Conservation (phyloP, 1,140 invertebrate species). For the Neodiprion fabricii region DNA sequence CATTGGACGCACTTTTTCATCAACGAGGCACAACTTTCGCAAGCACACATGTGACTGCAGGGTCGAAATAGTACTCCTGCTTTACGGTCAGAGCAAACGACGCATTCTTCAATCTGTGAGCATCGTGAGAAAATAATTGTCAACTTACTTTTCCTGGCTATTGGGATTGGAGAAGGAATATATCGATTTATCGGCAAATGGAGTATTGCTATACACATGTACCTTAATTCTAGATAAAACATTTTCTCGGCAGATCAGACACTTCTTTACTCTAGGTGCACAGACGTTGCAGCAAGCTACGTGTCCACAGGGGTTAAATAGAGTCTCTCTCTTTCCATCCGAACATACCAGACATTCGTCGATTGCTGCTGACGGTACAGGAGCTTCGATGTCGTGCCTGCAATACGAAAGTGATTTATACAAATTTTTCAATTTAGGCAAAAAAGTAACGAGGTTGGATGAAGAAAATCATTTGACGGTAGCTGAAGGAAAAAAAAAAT, state of each 20-base stretch:
- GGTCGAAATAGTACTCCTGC: conserved; percentile 91
- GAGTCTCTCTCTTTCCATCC: conserved; percentile 87
- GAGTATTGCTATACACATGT: conserved; percentile 27
- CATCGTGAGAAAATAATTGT: conserved; percentile 9
- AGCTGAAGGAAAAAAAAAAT: not conserved
- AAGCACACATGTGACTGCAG: conserved; percentile 95
- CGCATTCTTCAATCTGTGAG: conserved; percentile 90
- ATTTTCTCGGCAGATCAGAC: conserved; percentile 88
- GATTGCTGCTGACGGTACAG: conserved; percentile 63
- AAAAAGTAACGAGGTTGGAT: not conserved
- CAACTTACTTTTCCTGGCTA: too few species aligned
- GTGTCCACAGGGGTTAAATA: conserved; percentile 91
- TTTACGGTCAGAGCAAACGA: conserved; percentile 94
- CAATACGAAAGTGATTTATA: conserved; percentile 13
- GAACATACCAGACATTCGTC: conserved; percentile 97
- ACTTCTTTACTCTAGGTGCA: conserved; percentile 93
- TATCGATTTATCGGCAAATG: too few species aligned
- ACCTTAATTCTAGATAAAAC: conserved; percentile 80
- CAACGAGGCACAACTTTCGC: conserved; percentile 87
- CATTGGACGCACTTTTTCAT: conserved; percentile 98
- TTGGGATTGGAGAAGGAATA: too few species aligned
- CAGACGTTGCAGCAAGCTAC: conserved; percentile 92
- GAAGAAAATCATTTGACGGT: not conserved
- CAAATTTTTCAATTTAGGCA: not conserved
- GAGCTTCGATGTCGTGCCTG: conserved; percentile 51